A percentile compares a stretch with the other conserved stretches of the same genome.
These are phyloP conservation scores for Sitophilus oryzae DNA, from an alignment of 1,140 invertebrate genomes.

Conservation along the genomic window DNA sequence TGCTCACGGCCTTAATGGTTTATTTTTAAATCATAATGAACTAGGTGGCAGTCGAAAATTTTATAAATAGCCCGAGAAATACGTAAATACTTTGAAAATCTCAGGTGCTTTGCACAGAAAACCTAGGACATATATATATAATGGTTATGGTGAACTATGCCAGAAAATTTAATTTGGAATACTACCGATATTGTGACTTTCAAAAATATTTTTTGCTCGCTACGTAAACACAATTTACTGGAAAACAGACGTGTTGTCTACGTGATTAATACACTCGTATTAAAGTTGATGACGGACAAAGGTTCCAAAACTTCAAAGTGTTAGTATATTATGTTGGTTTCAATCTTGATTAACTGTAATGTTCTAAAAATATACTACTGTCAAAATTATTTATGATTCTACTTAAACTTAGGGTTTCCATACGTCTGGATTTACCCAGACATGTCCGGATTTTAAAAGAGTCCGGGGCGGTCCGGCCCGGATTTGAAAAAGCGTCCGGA, in stretches of 20 bases:
- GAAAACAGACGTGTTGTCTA: slow-evolving; percentile 2
- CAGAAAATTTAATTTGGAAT: background rate
- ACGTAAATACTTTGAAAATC: slow-evolving; percentile 7
- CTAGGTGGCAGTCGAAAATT: slow-evolving; percentile 9
- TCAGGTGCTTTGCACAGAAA: slow-evolving; percentile 14
- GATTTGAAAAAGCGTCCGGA: too few species aligned
- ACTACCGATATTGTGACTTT: background rate
- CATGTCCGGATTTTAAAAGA: too few species aligned
- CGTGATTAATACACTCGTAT: background rate
- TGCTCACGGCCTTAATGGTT: background rate
- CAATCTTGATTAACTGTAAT: too few species aligned
- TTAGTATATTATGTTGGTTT: background rate
- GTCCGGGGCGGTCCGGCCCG: too few species aligned
- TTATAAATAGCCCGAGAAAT: slow-evolving; percentile 7
- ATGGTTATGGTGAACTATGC: slow-evolving; percentile 3
- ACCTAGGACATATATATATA: background rate
- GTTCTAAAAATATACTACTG: too few species aligned
- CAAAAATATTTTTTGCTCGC: background rate
- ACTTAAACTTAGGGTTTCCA: too few species aligned
- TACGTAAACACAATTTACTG: background rate
- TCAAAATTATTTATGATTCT: too few species aligned
- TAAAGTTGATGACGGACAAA: background rate
- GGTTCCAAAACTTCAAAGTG: background rate
- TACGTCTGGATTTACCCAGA: too few species aligned
- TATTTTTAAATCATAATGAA: slow-evolving; percentile 6